Conservation (phyloP, 1,140 invertebrate species). For the Bombus polaris region DNA sequence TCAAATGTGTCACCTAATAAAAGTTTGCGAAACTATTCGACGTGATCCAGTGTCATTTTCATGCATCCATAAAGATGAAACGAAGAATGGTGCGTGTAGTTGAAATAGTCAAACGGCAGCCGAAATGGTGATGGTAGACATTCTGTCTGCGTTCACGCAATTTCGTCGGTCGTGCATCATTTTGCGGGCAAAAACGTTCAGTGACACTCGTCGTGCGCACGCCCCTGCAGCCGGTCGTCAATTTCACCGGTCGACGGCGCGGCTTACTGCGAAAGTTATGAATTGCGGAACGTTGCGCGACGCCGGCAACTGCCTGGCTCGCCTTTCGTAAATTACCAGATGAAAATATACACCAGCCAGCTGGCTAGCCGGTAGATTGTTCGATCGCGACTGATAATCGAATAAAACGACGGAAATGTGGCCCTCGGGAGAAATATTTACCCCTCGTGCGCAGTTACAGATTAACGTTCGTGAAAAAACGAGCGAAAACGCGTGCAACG, state of each 20-base stretch:
- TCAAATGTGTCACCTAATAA: not conserved
- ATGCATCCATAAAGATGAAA: not conserved
- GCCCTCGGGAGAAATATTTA: slow-evolving; percentile 21
- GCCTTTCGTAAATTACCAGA: slow-evolving; percentile 42
- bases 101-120: not conserved
- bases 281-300: slow-evolving; percentile 19
- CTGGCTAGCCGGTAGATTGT: not conserved
- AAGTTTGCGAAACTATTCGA: not conserved
- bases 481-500: not conserved
- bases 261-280: slow-evolving; percentile 33
- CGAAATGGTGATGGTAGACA: not conserved
- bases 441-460: not conserved
- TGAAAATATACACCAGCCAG: slow-evolving; percentile 4
- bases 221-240: slow-evolving; percentile 9
- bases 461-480: slow-evolving; percentile 19
- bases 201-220: slow-evolving; percentile 31
- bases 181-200: slow-evolving; percentile 41
- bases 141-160: slow-evolving; percentile 10
- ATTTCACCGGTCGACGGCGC: slow-evolving; percentile 15
- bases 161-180: slow-evolving; percentile 34
- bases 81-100: not conserved
- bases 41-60: not conserved
- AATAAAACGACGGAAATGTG: slow-evolving; percentile 45
- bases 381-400: slow-evolving; percentile 45
- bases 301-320: not conserved